A percentile compares a stretch with the other conserved stretches of the same genome.
These are phyloP conservation scores for Chrysomallon squamiferum DNA, from an alignment of 1,140 invertebrate genomes.

Conservation along the genomic window DNA sequence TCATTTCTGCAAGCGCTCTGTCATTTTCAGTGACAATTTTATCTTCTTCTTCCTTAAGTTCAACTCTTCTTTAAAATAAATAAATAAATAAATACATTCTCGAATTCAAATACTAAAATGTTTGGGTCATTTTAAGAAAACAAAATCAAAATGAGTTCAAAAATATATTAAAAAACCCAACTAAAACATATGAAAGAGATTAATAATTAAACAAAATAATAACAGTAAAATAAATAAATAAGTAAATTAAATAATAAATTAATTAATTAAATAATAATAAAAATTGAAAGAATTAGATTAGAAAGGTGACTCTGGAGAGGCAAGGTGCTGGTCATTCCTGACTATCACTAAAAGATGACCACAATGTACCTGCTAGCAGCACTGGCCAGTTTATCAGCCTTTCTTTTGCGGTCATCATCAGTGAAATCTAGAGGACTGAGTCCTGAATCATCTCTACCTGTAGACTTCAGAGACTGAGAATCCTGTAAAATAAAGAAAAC, in stretches of 20 bases:
- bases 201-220: no score
- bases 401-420: slow-evolving; percentile 46
- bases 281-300: no score
- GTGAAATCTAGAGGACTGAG: slow-evolving; percentile 40
- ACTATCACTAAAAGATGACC: no score
- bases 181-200: no score
- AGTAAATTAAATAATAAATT: no score
- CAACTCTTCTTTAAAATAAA: slow-evolving; percentile 21
- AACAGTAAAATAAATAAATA: no score
- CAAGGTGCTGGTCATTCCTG: no score
- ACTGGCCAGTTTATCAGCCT: slow-evolving; percentile 45
- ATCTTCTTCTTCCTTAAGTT: slow-evolving; percentile 36
- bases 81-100: no score
- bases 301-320: no score
- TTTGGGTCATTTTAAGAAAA: not conserved
- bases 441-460: slow-evolving; percentile 48
- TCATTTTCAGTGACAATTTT: slow-evolving; percentile 37
- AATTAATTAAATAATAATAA: no score
- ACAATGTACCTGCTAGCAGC: slow-evolving; percentile 54
- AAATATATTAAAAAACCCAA: no score
- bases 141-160: no score
- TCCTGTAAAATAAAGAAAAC: slow-evolving; percentile 37
- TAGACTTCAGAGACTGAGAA: slow-evolving; percentile 56
- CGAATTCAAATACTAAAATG: not conserved
- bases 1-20: slow-evolving; percentile 36